Percentiles rank a stretch among this genome's conserved stretches.
These are phyloP conservation scores for Patella ulyssiponensis DNA, from an alignment of 2,888 invertebrate genomes.

Conservation along the genomic window DNA sequence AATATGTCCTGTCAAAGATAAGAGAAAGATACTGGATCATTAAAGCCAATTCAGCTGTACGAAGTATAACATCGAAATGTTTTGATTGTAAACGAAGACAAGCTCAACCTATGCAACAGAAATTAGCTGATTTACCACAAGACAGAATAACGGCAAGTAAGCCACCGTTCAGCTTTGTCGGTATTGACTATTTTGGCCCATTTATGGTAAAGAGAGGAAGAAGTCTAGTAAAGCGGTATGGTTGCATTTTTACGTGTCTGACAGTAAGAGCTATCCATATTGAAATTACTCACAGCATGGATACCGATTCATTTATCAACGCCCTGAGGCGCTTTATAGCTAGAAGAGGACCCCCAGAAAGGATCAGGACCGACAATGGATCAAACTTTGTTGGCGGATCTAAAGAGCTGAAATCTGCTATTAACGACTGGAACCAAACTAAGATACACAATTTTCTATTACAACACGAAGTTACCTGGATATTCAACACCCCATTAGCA, in stretches of 20 bases:
- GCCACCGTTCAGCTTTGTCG: conserved; percentile 30
- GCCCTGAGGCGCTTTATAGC: conserved; percentile 28
- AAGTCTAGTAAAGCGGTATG: conserved; percentile 25
- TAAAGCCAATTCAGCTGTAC: conserved; percentile 16
- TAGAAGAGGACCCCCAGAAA: conserved; percentile 20
- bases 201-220: conserved; percentile 27
- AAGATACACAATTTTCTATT: conserved; percentile 16
- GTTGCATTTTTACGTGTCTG: conserved; percentile 36
- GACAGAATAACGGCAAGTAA: conserved; percentile 20
- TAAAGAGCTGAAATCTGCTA: conserved; percentile 17
- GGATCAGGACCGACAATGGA: conserved; percentile 28
- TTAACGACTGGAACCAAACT: conserved; percentile 3
- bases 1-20: background rate
- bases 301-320: conserved; percentile 26
- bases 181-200: conserved; percentile 32
- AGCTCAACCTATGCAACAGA: conserved; percentile 17
- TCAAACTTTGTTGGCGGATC: conserved; percentile 27
- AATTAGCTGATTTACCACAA: conserved; percentile 25
- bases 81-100: conserved; percentile 3
- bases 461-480: conserved; percentile 25
- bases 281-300: conserved; percentile 25
- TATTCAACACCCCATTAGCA: conserved; percentile 39
- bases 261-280: conserved; percentile 30
- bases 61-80: conserved; percentile 4
- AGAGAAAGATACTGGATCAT: conserved; percentile 19